Evolutionary conservation across 2,888 invertebrate species (phyloP).

Genomic region (Automeris io): DNA sequence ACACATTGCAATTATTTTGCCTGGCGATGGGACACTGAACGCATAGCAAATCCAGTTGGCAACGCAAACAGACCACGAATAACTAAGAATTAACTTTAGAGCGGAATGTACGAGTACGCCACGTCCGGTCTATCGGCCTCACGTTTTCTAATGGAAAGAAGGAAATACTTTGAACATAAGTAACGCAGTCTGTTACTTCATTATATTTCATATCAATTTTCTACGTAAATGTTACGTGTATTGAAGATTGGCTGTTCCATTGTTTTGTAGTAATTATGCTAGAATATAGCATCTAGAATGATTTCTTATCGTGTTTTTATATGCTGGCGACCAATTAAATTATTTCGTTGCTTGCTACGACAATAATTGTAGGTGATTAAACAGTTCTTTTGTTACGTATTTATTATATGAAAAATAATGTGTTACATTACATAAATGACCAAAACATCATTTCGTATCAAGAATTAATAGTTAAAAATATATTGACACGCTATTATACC

Average conservation of each 20-base stretch:
- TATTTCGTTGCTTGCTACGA: too few species aligned
- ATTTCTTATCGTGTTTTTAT: neutral
- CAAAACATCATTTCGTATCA: too few species aligned
- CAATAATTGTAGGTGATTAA: too few species aligned
- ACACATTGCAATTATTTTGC: too few species aligned
- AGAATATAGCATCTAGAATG: neutral
- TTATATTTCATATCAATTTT: slow-evolving; percentile 17
- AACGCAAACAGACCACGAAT: neutral
- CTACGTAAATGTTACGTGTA: slow-evolving; percentile 4
- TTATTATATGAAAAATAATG: too few species aligned
- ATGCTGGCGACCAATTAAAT: too few species aligned
- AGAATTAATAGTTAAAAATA: too few species aligned
- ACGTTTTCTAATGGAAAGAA: slow-evolving; percentile 23
- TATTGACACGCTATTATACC: too few species aligned
- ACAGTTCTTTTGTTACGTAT: too few species aligned
- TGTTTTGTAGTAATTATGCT: neutral
- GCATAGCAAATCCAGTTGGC: slow-evolving; percentile 1
- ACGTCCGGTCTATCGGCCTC: slow-evolving; percentile 16
- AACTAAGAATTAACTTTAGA: neutral
- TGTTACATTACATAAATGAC: too few species aligned
- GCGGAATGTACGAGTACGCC: slow-evolving; percentile 6
- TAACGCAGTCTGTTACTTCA: slow-evolving; percentile 23
- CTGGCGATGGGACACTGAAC: neutral
- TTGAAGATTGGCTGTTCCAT: slow-evolving; percentile 2
- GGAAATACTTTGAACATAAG: slow-evolving; percentile 24